Base-by-base conservation (phyloP, 2,113 vertebrate species). In the Hemichromis elongatus region DNA sequence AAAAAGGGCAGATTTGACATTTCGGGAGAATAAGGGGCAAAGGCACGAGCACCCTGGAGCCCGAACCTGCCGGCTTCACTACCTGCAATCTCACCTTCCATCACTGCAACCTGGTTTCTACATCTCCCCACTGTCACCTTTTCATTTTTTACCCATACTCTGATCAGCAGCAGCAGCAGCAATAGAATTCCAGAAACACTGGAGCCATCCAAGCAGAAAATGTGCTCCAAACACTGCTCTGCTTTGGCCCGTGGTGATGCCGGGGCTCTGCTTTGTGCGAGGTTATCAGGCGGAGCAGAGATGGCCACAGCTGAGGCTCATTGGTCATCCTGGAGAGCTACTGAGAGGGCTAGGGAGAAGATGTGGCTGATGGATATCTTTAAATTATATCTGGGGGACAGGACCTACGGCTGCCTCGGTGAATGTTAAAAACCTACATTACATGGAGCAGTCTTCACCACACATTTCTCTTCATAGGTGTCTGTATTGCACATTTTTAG, bases 121-220 rank as follows among this genome's bases (percentile, higher is more conserved):
- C 88, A 87, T 83, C 83, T 92, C 85, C 81, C 83, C 81, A 30
- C 68, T 77, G 47, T 86, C 52, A 54, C 84, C 73, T 66, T 85
- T 84, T 83, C 28, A 33, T 81, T 89, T 84, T 89, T 59, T 81
- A n/a, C 79, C 84, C 37, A 61, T 12, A 88, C 85, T 88, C 81
- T 88, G 80, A 81, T 87, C 84, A 84, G 56, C 86, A 70, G 86
- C 87, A 59, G 87, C 75, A 63, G 88, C 80, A 82, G 77, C 91
- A 92, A 91, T 93, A 87, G 89, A 89, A 93, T 88, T 92, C 82
- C 82, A 89, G 86, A 94, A 93, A 94, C 91, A 95, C 82, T 89
- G 87, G 63, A 50, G 88, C 61, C 87, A 89, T 83, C 86, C 87
- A 88, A 85, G 92, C 92, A 82, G 91, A 94, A 94, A 94, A 93